Percentiles rank a stretch among this genome's conserved stretches.
Conservation (phyloP, 2,888 invertebrate genomes). For the Callimorpha dominula region DNA sequence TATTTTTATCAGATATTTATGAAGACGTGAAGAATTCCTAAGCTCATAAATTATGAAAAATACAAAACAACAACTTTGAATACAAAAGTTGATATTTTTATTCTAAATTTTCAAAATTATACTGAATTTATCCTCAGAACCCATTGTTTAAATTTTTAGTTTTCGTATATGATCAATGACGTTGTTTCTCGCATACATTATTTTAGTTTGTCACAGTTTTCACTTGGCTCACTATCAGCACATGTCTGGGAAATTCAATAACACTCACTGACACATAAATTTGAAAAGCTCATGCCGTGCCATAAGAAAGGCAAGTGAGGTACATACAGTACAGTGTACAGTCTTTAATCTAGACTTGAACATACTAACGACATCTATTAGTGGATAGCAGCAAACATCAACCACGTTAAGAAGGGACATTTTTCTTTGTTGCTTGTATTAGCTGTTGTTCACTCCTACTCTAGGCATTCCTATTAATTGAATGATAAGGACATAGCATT, state of each 20-base stretch:
- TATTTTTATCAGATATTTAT: not conserved
- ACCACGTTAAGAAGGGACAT: not conserved
- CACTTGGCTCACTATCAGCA: not conserved
- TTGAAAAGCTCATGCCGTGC: not conserved
- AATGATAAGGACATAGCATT: too few relatives aligned
- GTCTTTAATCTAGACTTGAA: not conserved
- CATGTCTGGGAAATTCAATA: not conserved
- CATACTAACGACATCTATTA: constrained; percentile 13
- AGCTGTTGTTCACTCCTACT: too few relatives aligned
- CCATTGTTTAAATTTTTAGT: not conserved
- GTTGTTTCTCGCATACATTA: not conserved
- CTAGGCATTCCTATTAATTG: too few relatives aligned
- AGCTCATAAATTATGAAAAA: not conserved
- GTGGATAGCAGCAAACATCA: constrained; percentile 6
- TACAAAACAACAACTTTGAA: not conserved
- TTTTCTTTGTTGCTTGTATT: too few relatives aligned
- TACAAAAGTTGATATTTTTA: too few relatives aligned
- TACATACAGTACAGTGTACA: too few relatives aligned
- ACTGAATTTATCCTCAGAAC: not conserved
- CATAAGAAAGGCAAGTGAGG: not conserved
- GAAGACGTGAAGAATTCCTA: not conserved
- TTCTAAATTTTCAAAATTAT: not conserved
- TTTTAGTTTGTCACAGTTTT: not conserved
- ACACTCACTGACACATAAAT: not conserved
- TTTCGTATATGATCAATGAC: not conserved